phyloP scores from a whole-genome alignment of 92 coral and sea anemone genomes.

The Porites evermanni region DNA sequence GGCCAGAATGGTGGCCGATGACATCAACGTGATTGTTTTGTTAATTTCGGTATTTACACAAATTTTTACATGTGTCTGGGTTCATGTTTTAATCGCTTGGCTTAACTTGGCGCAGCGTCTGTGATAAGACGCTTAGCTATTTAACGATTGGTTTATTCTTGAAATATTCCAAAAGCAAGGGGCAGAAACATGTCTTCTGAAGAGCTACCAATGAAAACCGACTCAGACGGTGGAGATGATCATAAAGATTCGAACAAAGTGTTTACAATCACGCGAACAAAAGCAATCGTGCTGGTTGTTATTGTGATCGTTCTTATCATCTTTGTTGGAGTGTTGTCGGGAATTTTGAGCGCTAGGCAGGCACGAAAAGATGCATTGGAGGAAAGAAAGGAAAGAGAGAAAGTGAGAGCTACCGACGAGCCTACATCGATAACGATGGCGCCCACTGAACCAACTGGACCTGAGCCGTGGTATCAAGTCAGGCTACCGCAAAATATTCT shows the following conservation, averaged over 20 bases:
- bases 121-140: background rate
- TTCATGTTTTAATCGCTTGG: background rate
- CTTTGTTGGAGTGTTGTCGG: slow-evolving; percentile 80
- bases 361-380: slow-evolving; percentile 70
- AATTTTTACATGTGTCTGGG: background rate
- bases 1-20: background rate
- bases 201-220: slow-evolving; percentile 13
- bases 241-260: slow-evolving; percentile 1
- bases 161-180: background rate
- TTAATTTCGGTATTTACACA: background rate
- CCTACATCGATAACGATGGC: slow-evolving; percentile 21
- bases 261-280: slow-evolving; percentile 18
- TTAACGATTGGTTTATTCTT: background rate
- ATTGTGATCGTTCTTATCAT: slow-evolving; percentile 61
- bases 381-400: slow-evolving; percentile 21
- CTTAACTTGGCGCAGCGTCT: background rate
- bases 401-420: slow-evolving; percentile 14
- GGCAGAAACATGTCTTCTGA: slow-evolving; percentile 16
- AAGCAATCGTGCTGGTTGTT: slow-evolving; percentile 52
- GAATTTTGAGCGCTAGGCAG: slow-evolving; percentile 83
- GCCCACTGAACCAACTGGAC: slow-evolving; percentile 59
- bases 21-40: slow-evolving; percentile 5
- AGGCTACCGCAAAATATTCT: slow-evolving; percentile 74
- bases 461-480: slow-evolving; percentile 83
- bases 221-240: background rate